These are phyloP conservation scores for Drosophila melanica DNA, from an alignment of 1,140 invertebrate genomes.

Conservation along the genomic window DNA sequence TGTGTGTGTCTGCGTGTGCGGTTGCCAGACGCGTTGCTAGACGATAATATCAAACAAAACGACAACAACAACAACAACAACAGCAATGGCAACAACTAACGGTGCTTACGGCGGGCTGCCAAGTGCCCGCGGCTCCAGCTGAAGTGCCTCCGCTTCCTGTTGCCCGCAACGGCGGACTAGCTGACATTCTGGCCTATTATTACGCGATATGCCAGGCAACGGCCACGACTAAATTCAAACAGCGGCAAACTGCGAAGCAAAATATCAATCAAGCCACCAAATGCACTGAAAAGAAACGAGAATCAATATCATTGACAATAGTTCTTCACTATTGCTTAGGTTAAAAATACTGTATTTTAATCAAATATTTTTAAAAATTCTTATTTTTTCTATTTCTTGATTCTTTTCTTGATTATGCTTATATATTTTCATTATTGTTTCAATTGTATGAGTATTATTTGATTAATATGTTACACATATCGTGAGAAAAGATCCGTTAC, in stretches of 20 bases:
- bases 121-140: constrained; percentile 62
- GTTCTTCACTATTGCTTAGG: too few relatives aligned
- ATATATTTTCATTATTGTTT: too few relatives aligned
- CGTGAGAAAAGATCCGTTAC: too few relatives aligned
- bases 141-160: constrained; percentile 30
- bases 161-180: background rate
- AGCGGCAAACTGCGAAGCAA: constrained; percentile 12
- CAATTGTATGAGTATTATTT: too few relatives aligned
- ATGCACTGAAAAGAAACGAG: constrained; percentile 30
- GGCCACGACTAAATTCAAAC: constrained; percentile 32
- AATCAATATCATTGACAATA: constrained; percentile 28
- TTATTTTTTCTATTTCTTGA: too few relatives aligned
- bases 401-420: too few relatives aligned
- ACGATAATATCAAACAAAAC: constrained; percentile 79
- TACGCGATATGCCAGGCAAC: constrained; percentile 47
- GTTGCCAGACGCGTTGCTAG: constrained; percentile 73
- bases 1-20: constrained; percentile 11
- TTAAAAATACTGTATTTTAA: too few relatives aligned
- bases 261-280: constrained; percentile 70
- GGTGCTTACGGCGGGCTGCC: constrained; percentile 59
- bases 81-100: background rate
- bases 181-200: constrained; percentile 49
- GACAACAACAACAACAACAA: constrained; percentile 41
- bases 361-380: too few relatives aligned
- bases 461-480: too few relatives aligned